These are phyloP conservation scores for Chaetops frenatus DNA, from an alignment of 2,113 vertebrate genomes.

Conservation along the genomic window DNA sequence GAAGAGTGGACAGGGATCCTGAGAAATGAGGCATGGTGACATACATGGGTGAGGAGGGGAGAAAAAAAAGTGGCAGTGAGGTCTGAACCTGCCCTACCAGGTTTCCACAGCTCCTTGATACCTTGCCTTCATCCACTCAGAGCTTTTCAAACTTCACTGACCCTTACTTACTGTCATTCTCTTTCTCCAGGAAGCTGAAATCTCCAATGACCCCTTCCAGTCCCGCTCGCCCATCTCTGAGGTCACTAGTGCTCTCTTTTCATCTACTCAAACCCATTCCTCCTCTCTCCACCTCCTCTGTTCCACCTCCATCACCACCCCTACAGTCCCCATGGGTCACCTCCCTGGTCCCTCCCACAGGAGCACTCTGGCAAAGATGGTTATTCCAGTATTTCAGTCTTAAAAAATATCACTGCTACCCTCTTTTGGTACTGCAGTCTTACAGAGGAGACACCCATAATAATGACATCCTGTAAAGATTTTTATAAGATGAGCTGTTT, in stretches of 20 bases:
- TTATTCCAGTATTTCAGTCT: background rate
- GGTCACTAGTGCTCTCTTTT: background rate
- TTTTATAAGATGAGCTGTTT: background rate
- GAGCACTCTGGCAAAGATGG: background rate
- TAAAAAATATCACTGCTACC: background rate
- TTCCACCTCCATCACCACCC: background rate
- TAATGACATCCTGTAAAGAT: background rate
- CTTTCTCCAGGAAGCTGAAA: background rate
- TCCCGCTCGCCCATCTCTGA: background rate
- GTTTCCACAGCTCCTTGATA: background rate
- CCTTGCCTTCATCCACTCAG: background rate
- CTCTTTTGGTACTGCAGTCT: background rate
- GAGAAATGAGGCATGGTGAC: background rate
- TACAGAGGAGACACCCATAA: background rate
- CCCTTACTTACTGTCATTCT: background rate
- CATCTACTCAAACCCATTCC: background rate
- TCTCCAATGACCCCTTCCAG: background rate
- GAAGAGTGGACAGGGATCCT: background rate
- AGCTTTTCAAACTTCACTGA: background rate
- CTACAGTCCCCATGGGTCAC: background rate
- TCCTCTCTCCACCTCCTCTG: background rate
- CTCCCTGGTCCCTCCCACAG: background rate
- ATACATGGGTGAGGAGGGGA: background rate
- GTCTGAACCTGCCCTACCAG: background rate
- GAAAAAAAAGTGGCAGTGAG: background rate